phyloP scores from a whole-genome alignment of 2,888 invertebrate species.

The Tribolium freemani region DNA sequence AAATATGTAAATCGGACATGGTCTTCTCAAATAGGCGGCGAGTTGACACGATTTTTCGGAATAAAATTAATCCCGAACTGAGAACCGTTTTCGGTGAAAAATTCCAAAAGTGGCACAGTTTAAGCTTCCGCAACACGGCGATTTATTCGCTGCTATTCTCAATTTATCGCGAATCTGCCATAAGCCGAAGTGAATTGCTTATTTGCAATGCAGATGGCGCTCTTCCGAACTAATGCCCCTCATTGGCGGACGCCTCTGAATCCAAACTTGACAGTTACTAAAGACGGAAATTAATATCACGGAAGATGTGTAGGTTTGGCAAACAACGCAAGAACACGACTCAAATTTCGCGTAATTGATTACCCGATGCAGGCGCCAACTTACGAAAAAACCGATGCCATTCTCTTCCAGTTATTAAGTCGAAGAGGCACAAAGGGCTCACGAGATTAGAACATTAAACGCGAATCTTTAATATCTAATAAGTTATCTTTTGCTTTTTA shows the following conservation, averaged over 20 bases:
- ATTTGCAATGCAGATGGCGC: slow-evolving; percentile 65
- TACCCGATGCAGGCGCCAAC: slow-evolving; percentile 12
- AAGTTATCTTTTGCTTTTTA: slow-evolving; percentile 40
- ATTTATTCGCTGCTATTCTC: slow-evolving; percentile 60
- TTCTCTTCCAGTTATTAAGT: slow-evolving; percentile 34
- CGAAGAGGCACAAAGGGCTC: slow-evolving; percentile 33
- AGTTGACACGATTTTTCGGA: slow-evolving; percentile 1
- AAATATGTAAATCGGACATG: slow-evolving; percentile 28
- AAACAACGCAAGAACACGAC: slow-evolving; percentile 41
- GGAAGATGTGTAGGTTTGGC: slow-evolving; percentile 48
- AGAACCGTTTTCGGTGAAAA: slow-evolving; percentile 23
- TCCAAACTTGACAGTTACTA: slow-evolving; percentile 62
- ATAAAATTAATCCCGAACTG: neutral
- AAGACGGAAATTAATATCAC: slow-evolving; percentile 61
- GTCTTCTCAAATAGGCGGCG: slow-evolving; percentile 7
- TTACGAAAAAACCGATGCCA: slow-evolving; percentile 6
- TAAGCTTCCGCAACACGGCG: slow-evolving; percentile 51
- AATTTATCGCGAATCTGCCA: slow-evolving; percentile 61
- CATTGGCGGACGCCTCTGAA: slow-evolving; percentile 55
- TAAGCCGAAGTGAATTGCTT: slow-evolving; percentile 62
- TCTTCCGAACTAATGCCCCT: slow-evolving; percentile 54
- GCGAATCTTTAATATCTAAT: slow-evolving; percentile 42
- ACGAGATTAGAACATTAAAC: slow-evolving; percentile 36
- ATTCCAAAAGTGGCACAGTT: slow-evolving; percentile 29
- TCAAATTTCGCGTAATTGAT: slow-evolving; percentile 39